Evolutionary conservation across 2,888 invertebrate species (phyloP).

Genomic region (Pocota personata): DNA sequence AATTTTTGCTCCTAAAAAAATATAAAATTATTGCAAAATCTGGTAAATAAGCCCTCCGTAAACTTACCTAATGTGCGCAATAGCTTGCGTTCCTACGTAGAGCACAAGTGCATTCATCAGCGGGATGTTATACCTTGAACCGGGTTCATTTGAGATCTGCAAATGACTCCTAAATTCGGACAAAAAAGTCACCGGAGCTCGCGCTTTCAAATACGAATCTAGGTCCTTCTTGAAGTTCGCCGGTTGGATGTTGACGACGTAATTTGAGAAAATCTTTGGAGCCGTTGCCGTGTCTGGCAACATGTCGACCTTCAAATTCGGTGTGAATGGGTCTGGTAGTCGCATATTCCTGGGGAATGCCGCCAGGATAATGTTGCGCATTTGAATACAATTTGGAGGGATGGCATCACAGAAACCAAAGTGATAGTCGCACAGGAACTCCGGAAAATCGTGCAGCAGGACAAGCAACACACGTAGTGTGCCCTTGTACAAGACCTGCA

Average conservation of each 20-base stretch:
- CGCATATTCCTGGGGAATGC: constrained; percentile 99
- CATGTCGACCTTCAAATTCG: constrained; percentile 96
- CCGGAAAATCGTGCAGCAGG: constrained; percentile 98
- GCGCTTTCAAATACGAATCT: constrained; percentile 97
- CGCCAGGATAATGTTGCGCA: constrained; percentile 98
- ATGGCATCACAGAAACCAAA: constrained; percentile 99
- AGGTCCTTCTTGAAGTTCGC: constrained; percentile 96
- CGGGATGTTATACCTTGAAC: constrained; percentile 96
- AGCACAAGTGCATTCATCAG: constrained; percentile 98
- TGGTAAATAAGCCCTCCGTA: too few species aligned
- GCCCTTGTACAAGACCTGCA: constrained; percentile 97
- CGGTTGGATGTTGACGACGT: constrained; percentile 93
- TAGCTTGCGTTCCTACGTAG: constrained; percentile 99
- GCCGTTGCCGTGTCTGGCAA: constrained; percentile 93
- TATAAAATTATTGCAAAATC: too few species aligned
- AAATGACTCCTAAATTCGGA: constrained; percentile 95
- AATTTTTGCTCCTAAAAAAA: constrained; percentile 89
- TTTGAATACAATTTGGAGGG: constrained; percentile 99
- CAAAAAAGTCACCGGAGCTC: constrained; percentile 97
- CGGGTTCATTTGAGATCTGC: constrained; percentile 94
- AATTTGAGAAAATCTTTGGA: constrained; percentile 95
- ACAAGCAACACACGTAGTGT: constrained; percentile 97
- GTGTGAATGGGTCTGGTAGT: constrained; percentile 99
- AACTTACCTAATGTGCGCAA: constrained; percentile 88
- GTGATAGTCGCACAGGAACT: constrained; percentile 99